These are phyloP conservation scores for Hemichromis elongatus DNA, from an alignment of 2,113 vertebrate genomes.

Conservation along the genomic window DNA sequence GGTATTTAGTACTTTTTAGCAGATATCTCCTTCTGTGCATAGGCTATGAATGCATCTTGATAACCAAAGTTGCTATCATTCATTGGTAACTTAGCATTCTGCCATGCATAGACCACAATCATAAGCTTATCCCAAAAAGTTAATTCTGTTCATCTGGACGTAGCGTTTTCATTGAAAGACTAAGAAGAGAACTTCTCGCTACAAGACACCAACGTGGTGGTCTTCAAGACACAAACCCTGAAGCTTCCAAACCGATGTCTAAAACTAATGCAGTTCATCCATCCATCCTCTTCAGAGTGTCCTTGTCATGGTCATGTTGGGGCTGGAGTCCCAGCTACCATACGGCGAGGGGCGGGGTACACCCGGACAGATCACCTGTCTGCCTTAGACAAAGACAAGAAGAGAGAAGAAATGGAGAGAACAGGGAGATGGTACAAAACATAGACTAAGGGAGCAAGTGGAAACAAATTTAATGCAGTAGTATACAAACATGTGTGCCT, in stretches of 20 bases:
- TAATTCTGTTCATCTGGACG: background rate
- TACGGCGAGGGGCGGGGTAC: background rate
- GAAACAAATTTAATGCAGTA: background rate
- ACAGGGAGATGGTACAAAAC: background rate
- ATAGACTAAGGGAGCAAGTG: background rate
- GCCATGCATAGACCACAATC: background rate
- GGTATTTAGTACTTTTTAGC: background rate
- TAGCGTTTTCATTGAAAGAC: background rate
- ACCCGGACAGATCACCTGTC: background rate
- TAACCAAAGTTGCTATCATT: background rate
- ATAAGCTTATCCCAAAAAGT: background rate
- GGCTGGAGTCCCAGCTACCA: background rate
- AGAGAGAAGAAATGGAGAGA: background rate
- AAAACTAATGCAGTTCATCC: background rate
- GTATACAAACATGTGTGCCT: background rate
- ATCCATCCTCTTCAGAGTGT: background rate
- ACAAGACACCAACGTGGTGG: fast-evolving
- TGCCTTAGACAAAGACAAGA: background rate
- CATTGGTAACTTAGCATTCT: background rate
- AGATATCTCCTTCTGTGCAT: background rate
- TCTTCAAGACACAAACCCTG: background rate
- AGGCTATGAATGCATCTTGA: background rate
- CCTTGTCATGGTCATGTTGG: background rate
- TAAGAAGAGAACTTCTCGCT: background rate
- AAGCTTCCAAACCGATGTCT: background rate